Percentiles rank a stretch among this genome's conserved stretches.
These are phyloP conservation scores for Calliscelio sp. DNA, from an alignment of 2,888 invertebrate species.

Conservation along the genomic window DNA sequence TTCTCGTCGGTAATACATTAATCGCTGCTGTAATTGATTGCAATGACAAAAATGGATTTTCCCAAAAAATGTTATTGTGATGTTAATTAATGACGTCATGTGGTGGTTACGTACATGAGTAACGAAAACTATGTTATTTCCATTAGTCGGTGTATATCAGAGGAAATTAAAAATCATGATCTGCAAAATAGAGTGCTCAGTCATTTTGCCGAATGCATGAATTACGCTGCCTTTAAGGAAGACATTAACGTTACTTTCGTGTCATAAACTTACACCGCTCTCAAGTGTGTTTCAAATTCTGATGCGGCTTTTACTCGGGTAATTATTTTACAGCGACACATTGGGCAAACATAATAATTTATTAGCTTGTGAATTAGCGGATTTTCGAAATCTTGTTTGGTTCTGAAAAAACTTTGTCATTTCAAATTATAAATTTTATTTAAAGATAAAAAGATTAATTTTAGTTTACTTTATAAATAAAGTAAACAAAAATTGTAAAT, in stretches of 20 bases:
- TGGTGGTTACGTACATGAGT: conserved; percentile 38
- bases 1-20: no score
- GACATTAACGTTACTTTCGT: conserved; percentile 60
- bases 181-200: conserved; percentile 55
- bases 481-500: no score
- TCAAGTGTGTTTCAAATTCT: conserved; percentile 28
- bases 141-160: conserved; percentile 56
- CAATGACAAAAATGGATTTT: conserved; percentile 18
- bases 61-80: conserved; percentile 21
- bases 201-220: conserved; percentile 53
- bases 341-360: no score
- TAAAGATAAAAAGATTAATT: no score
- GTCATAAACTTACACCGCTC: conserved; percentile 42
- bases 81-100: conserved; percentile 53
- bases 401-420: no score
- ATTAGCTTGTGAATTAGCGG: no score
- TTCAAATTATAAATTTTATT: no score
- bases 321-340: no score
- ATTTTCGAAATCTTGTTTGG: no score
- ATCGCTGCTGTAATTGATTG: conserved; percentile 25
- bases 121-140: conserved; percentile 27
- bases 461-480: no score
- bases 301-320: no score
- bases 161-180: conserved; percentile 68
- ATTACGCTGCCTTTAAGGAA: conserved; percentile 53